Conservation (phyloP, 2,888 invertebrate genomes). For the Aleiodes alternator region DNA sequence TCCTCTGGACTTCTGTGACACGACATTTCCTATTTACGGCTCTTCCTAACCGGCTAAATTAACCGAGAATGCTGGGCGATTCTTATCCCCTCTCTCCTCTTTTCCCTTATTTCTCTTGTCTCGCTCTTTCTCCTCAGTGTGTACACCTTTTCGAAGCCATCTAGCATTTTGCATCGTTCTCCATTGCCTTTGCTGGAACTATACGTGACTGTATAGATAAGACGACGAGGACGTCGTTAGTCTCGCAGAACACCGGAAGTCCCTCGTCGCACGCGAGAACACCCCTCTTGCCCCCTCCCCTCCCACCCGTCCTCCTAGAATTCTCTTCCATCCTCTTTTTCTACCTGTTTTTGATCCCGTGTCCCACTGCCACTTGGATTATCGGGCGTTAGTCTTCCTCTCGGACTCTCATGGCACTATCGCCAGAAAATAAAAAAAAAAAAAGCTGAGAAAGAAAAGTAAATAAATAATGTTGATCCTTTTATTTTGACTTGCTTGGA, state of each 20-base stretch:
- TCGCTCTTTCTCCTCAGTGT: not conserved
- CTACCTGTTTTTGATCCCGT: not conserved
- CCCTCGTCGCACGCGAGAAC: conserved; percentile 71
- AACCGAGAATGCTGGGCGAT: conserved; percentile 67
- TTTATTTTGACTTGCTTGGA: not conserved
- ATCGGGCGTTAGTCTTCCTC: conserved; percentile 60
- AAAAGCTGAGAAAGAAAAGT: conserved; percentile 11
- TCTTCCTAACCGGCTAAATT: conserved; percentile 69
- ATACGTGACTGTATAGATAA: conserved; percentile 71
- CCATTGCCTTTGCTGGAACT: conserved; percentile 47
- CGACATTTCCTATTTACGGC: conserved; percentile 70
- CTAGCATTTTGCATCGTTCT: conserved; percentile 43
- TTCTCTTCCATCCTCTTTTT: conserved; percentile 8
- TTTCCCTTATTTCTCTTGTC: conserved; percentile 43
- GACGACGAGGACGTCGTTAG: conserved; percentile 72
- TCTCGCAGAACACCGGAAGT: conserved; percentile 58
- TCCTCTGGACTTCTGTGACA: conserved; percentile 39
- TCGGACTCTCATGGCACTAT: conserved; percentile 39
- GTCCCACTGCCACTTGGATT: conserved; percentile 58
- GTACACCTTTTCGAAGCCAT: not conserved
- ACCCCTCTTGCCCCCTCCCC: conserved; percentile 62
- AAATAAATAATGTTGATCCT: not conserved
- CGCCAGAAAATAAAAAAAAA: not conserved
- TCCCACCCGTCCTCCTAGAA: not conserved
- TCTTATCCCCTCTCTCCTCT: conserved; percentile 60